Base-by-base conservation (phyloP, 2,888 invertebrate species). In the Cataglyphis livida region DNA sequence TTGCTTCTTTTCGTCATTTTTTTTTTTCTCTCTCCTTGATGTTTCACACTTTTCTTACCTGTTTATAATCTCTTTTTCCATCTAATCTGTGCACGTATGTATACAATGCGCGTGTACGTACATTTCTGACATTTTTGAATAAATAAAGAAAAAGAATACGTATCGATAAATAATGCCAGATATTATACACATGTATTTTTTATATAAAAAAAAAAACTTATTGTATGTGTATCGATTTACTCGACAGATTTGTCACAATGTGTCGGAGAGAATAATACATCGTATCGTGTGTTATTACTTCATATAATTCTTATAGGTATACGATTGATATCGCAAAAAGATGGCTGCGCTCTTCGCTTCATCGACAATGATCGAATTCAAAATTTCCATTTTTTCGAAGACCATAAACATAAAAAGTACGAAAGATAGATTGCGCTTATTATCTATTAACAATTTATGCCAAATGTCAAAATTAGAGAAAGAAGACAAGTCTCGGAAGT, bases 21-120 rank as follows among this genome's bases (percentile, higher is more conserved):
- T 89, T 88, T 88, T 89, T 89, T 88, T 85, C 86, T 89, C 89
- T 89, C 85, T 78, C 85, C 88, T 86, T 83, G 85, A 83, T 84
- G 70, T 70, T 84, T 10, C 35, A 25, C 82, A 25, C 59, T 18
- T 21, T 51, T 21, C 32, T 32, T 59, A 0, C 21, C 1, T 21
- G 2, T 38, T 21, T 44, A n/a, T 35, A 18, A 64, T 73, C 62
- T 70, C 57, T 32, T 32, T 71, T 35, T 48, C 54, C 71, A 9
- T 25, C 44, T 64, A 65, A 75, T 66, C 28, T 5, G 48, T 5
- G 18, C 1, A 10, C 44, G 44, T 4, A 7, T 18, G 44, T 15
- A 4, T 41, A 10, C 21, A 25, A 25, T 25, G 41, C 15, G 10
- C 12, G 15, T 25, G 32, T 32, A 6, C 32, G 32, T 32, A 6